These are phyloP conservation scores for Odontomyia ornata DNA, from an alignment of 2,888 invertebrate species.

Conservation along the genomic window DNA sequence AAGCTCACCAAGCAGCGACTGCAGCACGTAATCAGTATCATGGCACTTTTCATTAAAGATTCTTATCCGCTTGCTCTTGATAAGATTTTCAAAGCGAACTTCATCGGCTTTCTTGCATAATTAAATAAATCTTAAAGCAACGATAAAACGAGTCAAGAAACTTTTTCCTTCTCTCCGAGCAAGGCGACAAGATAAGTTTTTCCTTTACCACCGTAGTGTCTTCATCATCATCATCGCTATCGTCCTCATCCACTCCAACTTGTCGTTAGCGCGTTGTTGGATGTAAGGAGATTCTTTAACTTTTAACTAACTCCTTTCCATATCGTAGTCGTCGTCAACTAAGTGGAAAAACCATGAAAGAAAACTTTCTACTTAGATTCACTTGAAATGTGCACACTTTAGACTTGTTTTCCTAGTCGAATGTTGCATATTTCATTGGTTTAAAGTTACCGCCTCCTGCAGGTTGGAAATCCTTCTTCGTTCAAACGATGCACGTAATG, in stretches of 20 bases:
- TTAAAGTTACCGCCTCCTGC: conserved; percentile 1
- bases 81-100: conserved; percentile 4
- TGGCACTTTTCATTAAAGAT: neutral
- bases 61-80: neutral
- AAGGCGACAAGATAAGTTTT: conserved; percentile 9
- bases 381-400: conserved; percentile 15
- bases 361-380: conserved; percentile 22
- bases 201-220: neutral
- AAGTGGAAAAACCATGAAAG: conserved; percentile 26
- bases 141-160: neutral
- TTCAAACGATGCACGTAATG: neutral
- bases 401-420: neutral
- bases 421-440: conserved; percentile 13
- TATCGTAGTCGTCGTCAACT: conserved; percentile 14
- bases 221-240: neutral
- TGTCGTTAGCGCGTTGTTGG: no score
- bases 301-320: conserved; percentile 28
- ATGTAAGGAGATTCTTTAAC: neutral
- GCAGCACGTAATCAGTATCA: conserved; percentile 9
- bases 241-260: no score
- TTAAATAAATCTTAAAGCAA: conserved; percentile 34
- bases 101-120: conserved; percentile 23
- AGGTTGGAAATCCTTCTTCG: neutral
- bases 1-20: neutral
- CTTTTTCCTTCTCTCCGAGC: conserved; percentile 14